phyloP scores from a whole-genome alignment of 2,888 invertebrate genomes.

The Epicampocera succincta region DNA sequence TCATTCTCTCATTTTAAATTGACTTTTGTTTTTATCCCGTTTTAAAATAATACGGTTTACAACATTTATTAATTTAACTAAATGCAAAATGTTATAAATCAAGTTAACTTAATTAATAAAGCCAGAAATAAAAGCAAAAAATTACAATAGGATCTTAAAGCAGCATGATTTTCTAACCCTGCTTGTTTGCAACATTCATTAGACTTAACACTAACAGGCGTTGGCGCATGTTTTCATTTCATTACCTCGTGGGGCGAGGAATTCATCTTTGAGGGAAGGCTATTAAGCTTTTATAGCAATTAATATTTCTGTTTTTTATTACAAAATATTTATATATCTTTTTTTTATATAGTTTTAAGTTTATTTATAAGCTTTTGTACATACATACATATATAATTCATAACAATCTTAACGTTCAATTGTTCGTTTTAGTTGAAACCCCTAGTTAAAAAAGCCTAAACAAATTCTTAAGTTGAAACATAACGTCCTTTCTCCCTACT shows the following conservation, averaged over 20 bases:
- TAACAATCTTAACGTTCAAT: constrained; percentile 41
- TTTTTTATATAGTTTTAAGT: constrained; percentile 57
- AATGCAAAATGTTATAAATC: constrained; percentile 17
- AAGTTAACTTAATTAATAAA: constrained; percentile 18
- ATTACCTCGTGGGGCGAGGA: too few species aligned
- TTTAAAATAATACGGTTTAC: constrained; percentile 24
- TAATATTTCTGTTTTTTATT: not conserved
- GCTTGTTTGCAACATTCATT: constrained; percentile 6
- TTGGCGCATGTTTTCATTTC: constrained; percentile 10
- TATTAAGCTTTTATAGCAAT: not conserved
- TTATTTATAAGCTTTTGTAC: constrained; percentile 62
- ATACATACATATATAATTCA: constrained; percentile 43
- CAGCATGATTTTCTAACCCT: constrained; percentile 32
- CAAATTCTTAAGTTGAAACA: constrained; percentile 42
- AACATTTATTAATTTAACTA: constrained; percentile 5
- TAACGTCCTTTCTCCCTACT: constrained; percentile 1
- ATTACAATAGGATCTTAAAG: constrained; percentile 23
- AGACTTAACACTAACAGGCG: constrained; percentile 9
- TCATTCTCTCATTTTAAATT: too few species aligned
- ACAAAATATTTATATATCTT: constrained; percentile 4
- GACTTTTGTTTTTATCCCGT: constrained; percentile 1
- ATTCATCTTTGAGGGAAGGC: too few species aligned
- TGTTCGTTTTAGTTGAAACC: constrained; percentile 37
- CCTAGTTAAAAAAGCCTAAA: constrained; percentile 26
- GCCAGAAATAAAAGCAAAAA: constrained; percentile 6